Conservation (phyloP, 2,113 vertebrate genomes). For the Lophius piscatorius region DNA sequence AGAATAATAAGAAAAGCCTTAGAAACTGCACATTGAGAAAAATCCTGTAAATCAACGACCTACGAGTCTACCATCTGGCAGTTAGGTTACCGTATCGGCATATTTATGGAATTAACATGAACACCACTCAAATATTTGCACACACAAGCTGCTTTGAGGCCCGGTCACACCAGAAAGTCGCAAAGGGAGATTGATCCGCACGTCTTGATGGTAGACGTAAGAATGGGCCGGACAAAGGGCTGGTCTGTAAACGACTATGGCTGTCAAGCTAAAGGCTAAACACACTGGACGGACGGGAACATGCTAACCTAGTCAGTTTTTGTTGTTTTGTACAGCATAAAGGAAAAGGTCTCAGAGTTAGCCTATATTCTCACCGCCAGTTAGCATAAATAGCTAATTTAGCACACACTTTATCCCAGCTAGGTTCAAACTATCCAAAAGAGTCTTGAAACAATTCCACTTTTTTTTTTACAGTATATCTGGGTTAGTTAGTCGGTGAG, state of each 20-base stretch:
- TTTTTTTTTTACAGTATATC: too few species aligned
- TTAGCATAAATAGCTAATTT: neutral
- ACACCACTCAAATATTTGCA: constrained; percentile 42
- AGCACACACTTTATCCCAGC: neutral
- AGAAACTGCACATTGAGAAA: constrained; percentile 29
- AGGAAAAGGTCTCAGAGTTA: neutral
- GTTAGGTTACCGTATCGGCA: constrained; percentile 43
- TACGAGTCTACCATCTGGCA: constrained; percentile 18
- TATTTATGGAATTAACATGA: constrained; percentile 32
- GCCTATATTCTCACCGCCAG: neutral
- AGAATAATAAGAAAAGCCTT: constrained; percentile 26
- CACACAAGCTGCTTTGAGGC: constrained; percentile 30
- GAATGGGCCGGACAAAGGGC: neutral
- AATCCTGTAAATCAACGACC: constrained; percentile 37
- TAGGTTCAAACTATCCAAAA: neutral
- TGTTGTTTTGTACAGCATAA: neutral
- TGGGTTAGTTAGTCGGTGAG: neutral
- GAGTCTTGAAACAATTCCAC: neutral
- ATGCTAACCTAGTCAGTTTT: neutral
- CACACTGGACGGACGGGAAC: neutral
- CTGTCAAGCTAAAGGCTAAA: neutral
- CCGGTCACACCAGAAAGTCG: constrained; percentile 35
- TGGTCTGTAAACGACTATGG: neutral
- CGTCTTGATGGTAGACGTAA: neutral
- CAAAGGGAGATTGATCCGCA: neutral